Evolutionary conservation across 2,888 invertebrate genomes (phyloP).

Genomic region (Gibbula magus): DNA sequence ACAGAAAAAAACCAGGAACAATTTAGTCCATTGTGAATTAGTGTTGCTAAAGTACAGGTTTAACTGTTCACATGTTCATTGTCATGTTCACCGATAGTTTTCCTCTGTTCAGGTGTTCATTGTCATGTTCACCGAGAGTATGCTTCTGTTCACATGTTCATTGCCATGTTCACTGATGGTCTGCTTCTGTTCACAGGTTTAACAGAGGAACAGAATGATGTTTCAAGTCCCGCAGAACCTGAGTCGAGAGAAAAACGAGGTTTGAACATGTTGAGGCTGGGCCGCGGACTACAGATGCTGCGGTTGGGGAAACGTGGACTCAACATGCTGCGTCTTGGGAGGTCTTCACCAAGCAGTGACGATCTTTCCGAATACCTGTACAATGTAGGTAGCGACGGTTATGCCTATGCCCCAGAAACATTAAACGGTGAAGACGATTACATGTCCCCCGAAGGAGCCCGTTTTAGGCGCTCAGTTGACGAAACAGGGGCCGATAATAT

Average conservation of each 20-base stretch:
- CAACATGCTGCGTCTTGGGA: slow-evolving; percentile 53
- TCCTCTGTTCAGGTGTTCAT: too few species aligned
- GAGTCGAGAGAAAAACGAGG: slow-evolving; percentile 47
- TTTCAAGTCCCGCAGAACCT: slow-evolving; percentile 30
- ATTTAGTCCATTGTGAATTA: too few species aligned
- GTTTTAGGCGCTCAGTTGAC: slow-evolving; percentile 14
- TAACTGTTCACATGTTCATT: too few species aligned
- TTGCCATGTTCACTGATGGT: neutral
- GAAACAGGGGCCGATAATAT: neutral
- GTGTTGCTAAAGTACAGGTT: too few species aligned
- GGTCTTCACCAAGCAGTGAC: slow-evolving; percentile 28
- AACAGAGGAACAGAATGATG: slow-evolving; percentile 19
- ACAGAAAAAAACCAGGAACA: too few species aligned
- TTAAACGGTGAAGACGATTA: neutral
- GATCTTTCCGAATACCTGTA: slow-evolving; percentile 15
- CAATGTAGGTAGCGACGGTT: slow-evolving; percentile 22
- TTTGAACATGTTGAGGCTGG: slow-evolving; percentile 54
- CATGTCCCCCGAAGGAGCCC: neutral
- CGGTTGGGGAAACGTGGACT: slow-evolving; percentile 59
- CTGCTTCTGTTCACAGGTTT: neutral
- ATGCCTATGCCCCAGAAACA: neutral
- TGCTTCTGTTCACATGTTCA: too few species aligned
- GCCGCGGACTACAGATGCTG: slow-evolving; percentile 62
- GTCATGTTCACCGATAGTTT: too few species aligned
- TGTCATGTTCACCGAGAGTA: too few species aligned